Conservation (phyloP, 2,888 invertebrate genomes). For the Crepidodera aurea region DNA sequence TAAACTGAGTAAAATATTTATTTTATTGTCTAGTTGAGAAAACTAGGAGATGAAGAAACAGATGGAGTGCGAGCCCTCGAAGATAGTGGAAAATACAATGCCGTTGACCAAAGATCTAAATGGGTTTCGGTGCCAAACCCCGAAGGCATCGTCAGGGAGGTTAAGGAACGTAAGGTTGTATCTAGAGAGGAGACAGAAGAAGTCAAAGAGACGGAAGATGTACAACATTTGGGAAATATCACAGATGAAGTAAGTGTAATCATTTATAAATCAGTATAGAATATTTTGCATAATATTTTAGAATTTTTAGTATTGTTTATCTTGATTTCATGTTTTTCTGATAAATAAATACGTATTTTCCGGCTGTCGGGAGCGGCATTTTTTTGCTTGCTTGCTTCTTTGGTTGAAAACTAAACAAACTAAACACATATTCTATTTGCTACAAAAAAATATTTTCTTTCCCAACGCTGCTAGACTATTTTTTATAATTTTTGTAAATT, state of each 20-base stretch:
- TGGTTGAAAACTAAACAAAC: too few species aligned
- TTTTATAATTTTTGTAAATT: too few species aligned
- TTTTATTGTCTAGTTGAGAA: constrained; percentile 53
- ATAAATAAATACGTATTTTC: too few species aligned
- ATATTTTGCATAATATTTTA: too few species aligned
- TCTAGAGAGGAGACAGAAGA: constrained; percentile 86
- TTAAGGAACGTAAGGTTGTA: constrained; percentile 79
- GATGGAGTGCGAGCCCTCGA: constrained; percentile 50
- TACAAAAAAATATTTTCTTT: too few species aligned
- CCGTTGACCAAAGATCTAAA: constrained; percentile 52
- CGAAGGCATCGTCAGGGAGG: constrained; percentile 82
- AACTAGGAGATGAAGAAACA: constrained; percentile 57
- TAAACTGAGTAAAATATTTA: constrained; percentile 73
- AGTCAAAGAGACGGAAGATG: constrained; percentile 83
- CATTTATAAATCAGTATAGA: too few species aligned
- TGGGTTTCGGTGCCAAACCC: constrained; percentile 72
- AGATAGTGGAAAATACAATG: constrained; percentile 36
- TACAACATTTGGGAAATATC: constrained; percentile 83
- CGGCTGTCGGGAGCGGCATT: too few species aligned
- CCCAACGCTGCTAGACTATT: too few species aligned
- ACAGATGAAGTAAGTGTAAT: constrained; percentile 84
- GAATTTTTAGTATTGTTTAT: too few species aligned
- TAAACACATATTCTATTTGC: too few species aligned
- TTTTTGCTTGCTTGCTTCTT: too few species aligned
- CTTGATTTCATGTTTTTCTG: too few species aligned